Evolutionary conservation across 2,888 invertebrate genomes (phyloP).

Genomic region (Melikaiella ostensackeni): DNA sequence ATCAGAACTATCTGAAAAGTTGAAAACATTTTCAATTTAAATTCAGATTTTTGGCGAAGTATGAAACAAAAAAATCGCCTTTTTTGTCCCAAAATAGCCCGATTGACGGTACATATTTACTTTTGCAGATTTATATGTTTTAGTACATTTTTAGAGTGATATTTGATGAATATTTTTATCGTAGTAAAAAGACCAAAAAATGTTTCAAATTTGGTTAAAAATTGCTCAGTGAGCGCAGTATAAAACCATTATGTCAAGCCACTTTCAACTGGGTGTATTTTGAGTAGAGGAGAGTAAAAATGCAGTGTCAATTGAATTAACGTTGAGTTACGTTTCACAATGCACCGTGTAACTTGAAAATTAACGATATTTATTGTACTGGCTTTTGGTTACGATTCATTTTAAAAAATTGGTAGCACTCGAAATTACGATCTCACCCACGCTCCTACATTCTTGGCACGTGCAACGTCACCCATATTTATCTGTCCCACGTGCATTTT

Average conservation of each 20-base stretch:
- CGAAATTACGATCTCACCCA: constrained; percentile 67
- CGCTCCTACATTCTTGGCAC: constrained; percentile 68
- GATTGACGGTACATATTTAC: not conserved
- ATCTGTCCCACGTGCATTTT: constrained; percentile 61
- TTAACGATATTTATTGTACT: constrained; percentile 68
- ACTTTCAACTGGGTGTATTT: constrained; percentile 5
- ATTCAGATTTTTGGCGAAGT: no score
- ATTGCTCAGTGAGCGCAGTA: constrained; percentile 2
- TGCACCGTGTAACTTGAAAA: constrained; percentile 1
- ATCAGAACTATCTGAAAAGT: no score
- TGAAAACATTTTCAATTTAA: no score
- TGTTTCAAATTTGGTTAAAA: constrained; percentile 22
- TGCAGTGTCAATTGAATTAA: constrained; percentile 69
- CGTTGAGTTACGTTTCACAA: constrained; percentile 66
- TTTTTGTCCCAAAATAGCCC: no score
- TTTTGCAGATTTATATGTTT: not conserved
- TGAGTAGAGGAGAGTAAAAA: constrained; percentile 52
- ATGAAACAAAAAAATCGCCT: no score
- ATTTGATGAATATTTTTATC: not conserved
- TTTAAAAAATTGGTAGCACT: constrained; percentile 68
- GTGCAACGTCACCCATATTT: constrained; percentile 63
- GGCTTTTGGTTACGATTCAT: constrained; percentile 67
- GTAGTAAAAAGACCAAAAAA: not conserved
- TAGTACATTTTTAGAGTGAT: not conserved
- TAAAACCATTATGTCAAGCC: constrained; percentile 20